Base-by-base conservation (phyloP, 2,888 invertebrate species). In the Oxystoma pomonae region DNA sequence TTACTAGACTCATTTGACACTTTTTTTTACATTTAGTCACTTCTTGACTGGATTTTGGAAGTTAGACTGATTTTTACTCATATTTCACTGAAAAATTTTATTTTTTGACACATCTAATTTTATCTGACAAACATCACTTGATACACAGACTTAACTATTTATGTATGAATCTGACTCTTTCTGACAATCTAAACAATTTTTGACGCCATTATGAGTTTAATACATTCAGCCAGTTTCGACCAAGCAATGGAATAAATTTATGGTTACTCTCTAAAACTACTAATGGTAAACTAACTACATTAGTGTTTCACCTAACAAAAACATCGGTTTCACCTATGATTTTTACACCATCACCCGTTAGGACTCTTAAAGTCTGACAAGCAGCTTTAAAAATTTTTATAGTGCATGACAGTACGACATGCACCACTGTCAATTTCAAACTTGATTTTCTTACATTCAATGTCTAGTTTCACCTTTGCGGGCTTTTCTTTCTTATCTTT, bases 231-330 rank as follows among this genome's bases (percentile, higher is more conserved):
- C n/a, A n/a, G n/a, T n/a, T n/a, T n/a, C n/a, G n/a, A n/a, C n/a
- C n/a, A n/a, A n/a, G n/a, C n/a, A n/a, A n/a, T n/a, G n/a, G n/a
- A n/a, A n/a, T n/a, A n/a, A n/a, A n/a, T n/a, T n/a, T n/a, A n/a
- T n/a, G n/a, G 20, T 5, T 7, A 57, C 57, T 19, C 20, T 57
- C 20, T 57, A 57, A 19, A 9, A 57, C 16, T 19, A 57, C 57
- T 57, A 57, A 20, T 9, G 57, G 57, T 57, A 57, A 57, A 19
- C 20, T 57, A n/a, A 57, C 17, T 9, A 57, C 20, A 18, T 18
- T 20, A 19, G 16, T 57, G 9, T 57, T 57, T 19, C 16, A 19
- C 7, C 7, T 57, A 20, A 57, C 12, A 57, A 20, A 57, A 7
- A 57, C 57, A 12, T 57, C 20, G 16, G 20, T 57, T 57, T 57